Evolutionary conservation across 2,797 vertebrate species (phyloP), one percentile per base, ranked within the genome.

Genomic region (Sciaenops ocellatus): DNA sequence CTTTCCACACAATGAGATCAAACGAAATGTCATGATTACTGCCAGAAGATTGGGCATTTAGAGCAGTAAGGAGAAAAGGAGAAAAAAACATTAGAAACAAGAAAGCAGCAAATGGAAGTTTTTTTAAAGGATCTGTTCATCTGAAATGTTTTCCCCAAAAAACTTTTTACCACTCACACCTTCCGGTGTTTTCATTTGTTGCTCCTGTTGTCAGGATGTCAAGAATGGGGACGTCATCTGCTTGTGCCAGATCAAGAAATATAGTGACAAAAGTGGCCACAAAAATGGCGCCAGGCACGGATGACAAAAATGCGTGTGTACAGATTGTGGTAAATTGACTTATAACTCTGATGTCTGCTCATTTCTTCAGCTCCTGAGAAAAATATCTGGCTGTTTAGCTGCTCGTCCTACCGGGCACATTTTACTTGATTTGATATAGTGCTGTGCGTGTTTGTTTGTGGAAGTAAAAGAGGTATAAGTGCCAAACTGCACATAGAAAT

Each of bases 401-500:
- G 24, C 17, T 28, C 12, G 5, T n/a, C 24, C 34, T 30, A 44
- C 13, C 1, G 0, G 34, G 34, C 34, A 38, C 34, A 38, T 17
- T 73, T 47, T 55, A 17, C 9, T 38, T 28, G 44, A 24, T 34
- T 76, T 66, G 10, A 28, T 66, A 8, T 16, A 41, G 41, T 57
- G 50, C 30, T 73, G n/a, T 74, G 46, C 10, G 20, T 62, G 20
- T 65, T 59, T 50, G 30, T 48, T 22, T 15, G 8, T 9, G 4
- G 6, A 18, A 4, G 12, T 18, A 18, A 24, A 22, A 22, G 11
- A 3, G 17, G 46, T n/a, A 24, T 62, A 8, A 20, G 17, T 34
- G 41, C 56, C 44, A 34, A 54, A 70, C 73, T n/a, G 30, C 70
- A 60, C 66, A 76, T 62, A 69, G 30, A 63, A 48, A 76, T 34